Conservation (phyloP, 2,113 vertebrate genomes). For the Bos indicus region DNA sequence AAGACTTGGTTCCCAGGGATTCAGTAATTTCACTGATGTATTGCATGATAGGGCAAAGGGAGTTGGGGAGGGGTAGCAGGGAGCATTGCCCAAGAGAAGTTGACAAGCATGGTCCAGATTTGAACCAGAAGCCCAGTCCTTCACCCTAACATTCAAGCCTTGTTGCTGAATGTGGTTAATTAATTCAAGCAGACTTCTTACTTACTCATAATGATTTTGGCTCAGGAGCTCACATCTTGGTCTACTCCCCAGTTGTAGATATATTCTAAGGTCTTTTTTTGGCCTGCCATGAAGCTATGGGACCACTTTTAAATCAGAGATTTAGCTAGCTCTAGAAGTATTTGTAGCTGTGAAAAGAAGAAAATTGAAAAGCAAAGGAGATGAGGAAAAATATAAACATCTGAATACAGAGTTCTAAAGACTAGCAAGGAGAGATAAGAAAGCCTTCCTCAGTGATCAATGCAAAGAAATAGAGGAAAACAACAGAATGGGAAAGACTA, state of each 20-base stretch:
- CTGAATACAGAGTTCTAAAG: no score
- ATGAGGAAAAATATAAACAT: no score
- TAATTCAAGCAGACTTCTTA: not conserved
- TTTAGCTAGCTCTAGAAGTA: not conserved
- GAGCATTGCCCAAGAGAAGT: not conserved
- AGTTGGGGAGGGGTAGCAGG: not conserved
- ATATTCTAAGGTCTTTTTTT: not conserved
- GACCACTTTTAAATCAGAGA: not conserved
- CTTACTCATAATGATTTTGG: not conserved
- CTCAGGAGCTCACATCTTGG: not conserved
- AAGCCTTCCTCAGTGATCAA: accelerated
- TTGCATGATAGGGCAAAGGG: no score
- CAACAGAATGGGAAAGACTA: no score
- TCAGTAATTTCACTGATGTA: not conserved
- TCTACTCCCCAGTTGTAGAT: not conserved
- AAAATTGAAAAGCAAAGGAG: no score
- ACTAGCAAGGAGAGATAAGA: no score
- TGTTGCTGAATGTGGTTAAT: not conserved
- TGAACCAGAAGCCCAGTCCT: not conserved
- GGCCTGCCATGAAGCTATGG: not conserved
- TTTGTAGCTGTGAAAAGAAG: not conserved
- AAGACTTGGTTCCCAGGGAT: not conserved
- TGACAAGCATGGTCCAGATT: not conserved
- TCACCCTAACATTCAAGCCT: not conserved
- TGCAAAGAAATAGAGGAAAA: no score